Percentiles rank a stretch among this genome's conserved stretches.
Conservation (phyloP, 2,113 vertebrate genomes). For the Hippoglossus stenolepis region DNA sequence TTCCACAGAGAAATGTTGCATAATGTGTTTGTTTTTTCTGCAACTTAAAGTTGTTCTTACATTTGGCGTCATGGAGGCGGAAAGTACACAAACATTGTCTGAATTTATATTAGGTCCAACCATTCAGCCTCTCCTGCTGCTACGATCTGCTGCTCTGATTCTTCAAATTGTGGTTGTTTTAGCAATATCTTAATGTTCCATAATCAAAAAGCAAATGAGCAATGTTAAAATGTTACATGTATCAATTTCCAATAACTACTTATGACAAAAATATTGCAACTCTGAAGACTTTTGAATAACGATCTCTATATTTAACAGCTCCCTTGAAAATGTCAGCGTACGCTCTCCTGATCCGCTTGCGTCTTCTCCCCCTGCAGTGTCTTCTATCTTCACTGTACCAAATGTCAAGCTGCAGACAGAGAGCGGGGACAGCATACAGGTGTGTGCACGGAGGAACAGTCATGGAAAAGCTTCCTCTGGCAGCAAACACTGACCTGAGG, state of each 20-base stretch:
- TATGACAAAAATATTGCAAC: background rate
- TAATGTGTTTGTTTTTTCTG: too few relatives aligned
- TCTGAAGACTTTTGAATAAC: slow-evolving; percentile 27
- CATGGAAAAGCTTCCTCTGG: slow-evolving; percentile 90
- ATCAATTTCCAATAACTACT: background rate
- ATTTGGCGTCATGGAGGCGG: too few relatives aligned
- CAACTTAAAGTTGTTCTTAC: too few relatives aligned
- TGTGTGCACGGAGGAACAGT: slow-evolving; percentile 91
- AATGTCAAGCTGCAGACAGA: slow-evolving; percentile 93
- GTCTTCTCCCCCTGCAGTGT: slow-evolving; percentile 85
- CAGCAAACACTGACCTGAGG: slow-evolving; percentile 89
- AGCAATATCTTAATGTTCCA: too few relatives aligned
- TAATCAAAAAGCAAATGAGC: too few relatives aligned
- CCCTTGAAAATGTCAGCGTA: slow-evolving; percentile 25
- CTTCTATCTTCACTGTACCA: slow-evolving; percentile 93
- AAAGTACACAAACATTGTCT: too few relatives aligned
- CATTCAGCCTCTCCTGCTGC: too few relatives aligned
- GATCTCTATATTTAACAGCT: slow-evolving; percentile 32
- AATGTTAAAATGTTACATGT: too few relatives aligned
- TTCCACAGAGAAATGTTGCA: too few relatives aligned
- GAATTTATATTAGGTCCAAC: too few relatives aligned
- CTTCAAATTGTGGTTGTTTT: too few relatives aligned
- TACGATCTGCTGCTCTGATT: too few relatives aligned
- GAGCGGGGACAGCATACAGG: slow-evolving; percentile 89
- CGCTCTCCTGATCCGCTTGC: slow-evolving; percentile 42